Evolutionary conservation across 2,797 vertebrate species (phyloP).

Genomic region (Darevskia nairensis): DNA sequence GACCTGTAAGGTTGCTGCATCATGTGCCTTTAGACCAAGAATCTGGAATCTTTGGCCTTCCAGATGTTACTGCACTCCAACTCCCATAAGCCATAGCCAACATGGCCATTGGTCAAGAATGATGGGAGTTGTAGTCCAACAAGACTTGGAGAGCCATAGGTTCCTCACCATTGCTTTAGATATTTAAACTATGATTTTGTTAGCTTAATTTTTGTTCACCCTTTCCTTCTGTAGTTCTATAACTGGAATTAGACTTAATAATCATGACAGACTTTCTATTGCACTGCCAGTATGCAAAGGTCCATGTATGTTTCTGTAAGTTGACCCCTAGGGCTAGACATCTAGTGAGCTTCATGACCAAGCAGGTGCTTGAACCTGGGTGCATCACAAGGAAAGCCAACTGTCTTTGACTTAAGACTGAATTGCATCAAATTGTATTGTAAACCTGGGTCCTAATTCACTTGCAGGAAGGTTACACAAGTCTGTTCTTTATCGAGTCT

Average conservation of each 20-base stretch:
- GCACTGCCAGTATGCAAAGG: not conserved
- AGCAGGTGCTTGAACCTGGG: not conserved
- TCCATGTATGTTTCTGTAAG: not conserved
- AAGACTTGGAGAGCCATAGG: too few species aligned
- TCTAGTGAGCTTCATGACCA: not conserved
- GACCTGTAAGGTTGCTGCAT: not conserved
- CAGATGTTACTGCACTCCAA: too few species aligned
- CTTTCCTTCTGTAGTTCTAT: not conserved
- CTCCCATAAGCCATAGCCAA: too few species aligned
- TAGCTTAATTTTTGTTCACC: too few species aligned
- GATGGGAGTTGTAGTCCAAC: too few species aligned
- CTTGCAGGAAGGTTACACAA: too few species aligned
- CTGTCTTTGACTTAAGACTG: not conserved
- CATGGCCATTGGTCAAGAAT: too few species aligned
- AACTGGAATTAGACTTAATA: not conserved
- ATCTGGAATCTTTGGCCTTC: not conserved
- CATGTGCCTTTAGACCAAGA: not conserved
- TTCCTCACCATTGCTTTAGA: not conserved
- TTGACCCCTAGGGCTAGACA: not conserved
- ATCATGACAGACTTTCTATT: not conserved
- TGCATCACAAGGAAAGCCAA: not conserved
- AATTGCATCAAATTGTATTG: not conserved
- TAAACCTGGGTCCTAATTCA: too few species aligned
- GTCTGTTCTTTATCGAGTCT: too few species aligned
- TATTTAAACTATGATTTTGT: not conserved